Evolutionary conservation across 2,113 vertebrate species (phyloP).

Genomic region (Lamprotornis superbus): DNA sequence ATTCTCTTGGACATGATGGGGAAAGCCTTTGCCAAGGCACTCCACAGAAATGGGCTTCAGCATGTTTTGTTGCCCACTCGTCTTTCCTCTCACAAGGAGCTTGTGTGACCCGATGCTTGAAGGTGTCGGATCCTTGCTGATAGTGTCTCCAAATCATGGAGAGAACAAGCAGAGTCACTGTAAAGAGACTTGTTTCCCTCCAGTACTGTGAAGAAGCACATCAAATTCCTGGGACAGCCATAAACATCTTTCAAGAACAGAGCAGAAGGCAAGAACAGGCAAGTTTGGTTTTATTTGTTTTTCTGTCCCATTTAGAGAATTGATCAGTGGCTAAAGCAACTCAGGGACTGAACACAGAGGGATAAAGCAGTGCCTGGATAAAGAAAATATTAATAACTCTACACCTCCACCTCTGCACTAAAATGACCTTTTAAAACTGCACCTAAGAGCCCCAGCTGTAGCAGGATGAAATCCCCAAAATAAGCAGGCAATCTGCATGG

Average conservation of each 20-base stretch:
- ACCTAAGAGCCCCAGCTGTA: background rate
- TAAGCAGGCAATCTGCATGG: background rate
- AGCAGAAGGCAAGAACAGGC: background rate
- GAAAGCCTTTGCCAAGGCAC: background rate
- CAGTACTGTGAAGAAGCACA: background rate
- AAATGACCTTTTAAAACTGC: background rate
- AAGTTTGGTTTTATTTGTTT: background rate
- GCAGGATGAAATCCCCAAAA: background rate
- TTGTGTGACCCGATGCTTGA: rapidly evolving
- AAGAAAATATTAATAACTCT: background rate
- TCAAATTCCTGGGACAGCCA: background rate
- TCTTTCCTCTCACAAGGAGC: background rate
- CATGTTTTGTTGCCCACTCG: background rate
- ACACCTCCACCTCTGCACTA: background rate
- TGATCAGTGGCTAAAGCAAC: background rate
- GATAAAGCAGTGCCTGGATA: background rate
- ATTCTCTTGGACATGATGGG: background rate
- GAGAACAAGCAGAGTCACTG: background rate
- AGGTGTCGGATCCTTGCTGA: background rate
- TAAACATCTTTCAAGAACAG: background rate
- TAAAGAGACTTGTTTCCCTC: background rate
- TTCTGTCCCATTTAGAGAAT: background rate
- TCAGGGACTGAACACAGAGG: background rate
- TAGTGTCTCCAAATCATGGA: background rate
- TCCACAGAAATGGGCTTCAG: background rate